Conservation (phyloP, 2,888 invertebrate genomes). For the Chromoteleia sp. region DNA sequence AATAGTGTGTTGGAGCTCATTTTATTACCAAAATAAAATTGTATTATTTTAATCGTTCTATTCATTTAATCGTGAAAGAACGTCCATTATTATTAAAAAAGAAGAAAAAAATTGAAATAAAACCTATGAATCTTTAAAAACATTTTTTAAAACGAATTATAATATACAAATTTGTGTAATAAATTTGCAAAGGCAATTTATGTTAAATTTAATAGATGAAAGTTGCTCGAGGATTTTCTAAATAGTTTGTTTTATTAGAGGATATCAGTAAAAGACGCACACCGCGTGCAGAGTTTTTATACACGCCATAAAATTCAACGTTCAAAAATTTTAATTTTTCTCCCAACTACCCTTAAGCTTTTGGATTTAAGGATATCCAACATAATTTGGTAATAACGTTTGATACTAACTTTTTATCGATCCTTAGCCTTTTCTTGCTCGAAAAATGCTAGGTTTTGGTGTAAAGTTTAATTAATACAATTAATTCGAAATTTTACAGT, state of each 20-base stretch:
- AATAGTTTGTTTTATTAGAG: constrained; percentile 38
- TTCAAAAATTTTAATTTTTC: constrained; percentile 34
- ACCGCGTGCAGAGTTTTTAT: constrained; percentile 24
- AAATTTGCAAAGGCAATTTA: constrained; percentile 1
- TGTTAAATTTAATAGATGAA: constrained; percentile 17
- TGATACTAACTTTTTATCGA: constrained; percentile 18
- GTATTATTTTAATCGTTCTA: too few species aligned
- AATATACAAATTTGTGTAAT: background rate
- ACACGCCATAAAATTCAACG: constrained; percentile 26
- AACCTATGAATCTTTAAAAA: too few species aligned
- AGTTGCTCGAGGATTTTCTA: constrained; percentile 22
- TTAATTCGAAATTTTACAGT: background rate
- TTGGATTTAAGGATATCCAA: constrained; percentile 25
- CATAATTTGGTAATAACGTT: constrained; percentile 28
- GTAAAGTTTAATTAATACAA: constrained; percentile 17
- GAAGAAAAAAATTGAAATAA: too few species aligned
- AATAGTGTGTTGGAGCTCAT: too few species aligned
- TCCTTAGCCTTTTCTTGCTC: constrained; percentile 5
- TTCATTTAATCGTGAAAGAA: too few species aligned
- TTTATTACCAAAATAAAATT: too few species aligned
- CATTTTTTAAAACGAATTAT: too few species aligned
- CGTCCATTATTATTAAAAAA: too few species aligned
- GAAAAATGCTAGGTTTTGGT: background rate
- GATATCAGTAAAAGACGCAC: constrained; percentile 14
- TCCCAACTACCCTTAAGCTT: constrained; percentile 13